A percentile compares a stretch with the other conserved stretches of the same genome.
phyloP scores from a whole-genome alignment of 2,888 invertebrate species.

The Mycalesis mineus region DNA sequence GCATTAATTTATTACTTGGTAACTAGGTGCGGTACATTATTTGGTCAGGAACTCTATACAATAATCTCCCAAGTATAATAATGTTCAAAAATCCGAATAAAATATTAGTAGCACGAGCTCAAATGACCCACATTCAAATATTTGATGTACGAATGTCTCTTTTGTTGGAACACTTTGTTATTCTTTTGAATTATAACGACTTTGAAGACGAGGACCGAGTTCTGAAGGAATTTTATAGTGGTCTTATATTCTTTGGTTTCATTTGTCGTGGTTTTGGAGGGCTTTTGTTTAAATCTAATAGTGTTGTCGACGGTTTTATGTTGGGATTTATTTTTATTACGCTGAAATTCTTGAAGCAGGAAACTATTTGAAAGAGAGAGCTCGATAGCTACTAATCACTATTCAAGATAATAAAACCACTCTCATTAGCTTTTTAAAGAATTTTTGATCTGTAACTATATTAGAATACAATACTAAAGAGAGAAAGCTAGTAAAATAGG shows the following conservation, averaged over 20 bases:
- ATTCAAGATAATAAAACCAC: background rate
- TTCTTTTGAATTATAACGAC: slow-evolving; percentile 28
- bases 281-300: slow-evolving; percentile 14
- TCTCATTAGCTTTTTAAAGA: background rate
- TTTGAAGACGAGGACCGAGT: slow-evolving; percentile 13
- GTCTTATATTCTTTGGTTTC: slow-evolving; percentile 10
- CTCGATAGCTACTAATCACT: background rate
- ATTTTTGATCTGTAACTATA: too few relatives aligned
- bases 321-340: background rate
- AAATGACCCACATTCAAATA: slow-evolving; percentile 21
- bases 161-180: slow-evolving; percentile 21
- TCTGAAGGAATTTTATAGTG: slow-evolving; percentile 18
- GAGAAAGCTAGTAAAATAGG: too few relatives aligned
- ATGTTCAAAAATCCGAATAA: background rate
- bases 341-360: background rate
- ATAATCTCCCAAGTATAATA: too few relatives aligned
- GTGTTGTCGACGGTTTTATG: slow-evolving; percentile 10
- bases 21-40: too few relatives aligned
- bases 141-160: slow-evolving; percentile 21
- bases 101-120: background rate
- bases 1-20: too few relatives aligned
- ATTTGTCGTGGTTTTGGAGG: slow-evolving; percentile 4
- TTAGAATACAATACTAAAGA: too few relatives aligned
- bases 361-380: background rate
- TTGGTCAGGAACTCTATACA: too few relatives aligned